These are phyloP conservation scores for Drosophila pseudotakahashii DNA, from an alignment of 2,888 invertebrate genomes.

Conservation along the genomic window DNA sequence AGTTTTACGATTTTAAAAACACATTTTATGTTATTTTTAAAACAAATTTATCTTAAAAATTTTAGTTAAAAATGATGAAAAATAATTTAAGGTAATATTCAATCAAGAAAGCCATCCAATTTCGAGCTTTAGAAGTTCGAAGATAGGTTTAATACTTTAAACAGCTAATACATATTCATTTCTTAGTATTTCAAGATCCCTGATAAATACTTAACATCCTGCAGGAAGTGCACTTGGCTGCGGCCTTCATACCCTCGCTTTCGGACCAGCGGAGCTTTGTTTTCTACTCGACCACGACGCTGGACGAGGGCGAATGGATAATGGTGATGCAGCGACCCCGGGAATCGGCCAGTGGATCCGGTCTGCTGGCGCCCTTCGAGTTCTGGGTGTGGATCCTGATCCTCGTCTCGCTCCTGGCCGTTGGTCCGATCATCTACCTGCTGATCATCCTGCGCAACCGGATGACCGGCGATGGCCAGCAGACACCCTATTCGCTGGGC, in stretches of 20 bases:
- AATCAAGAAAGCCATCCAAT: too few species aligned
- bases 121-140: background rate
- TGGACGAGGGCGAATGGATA: constrained; percentile 91
- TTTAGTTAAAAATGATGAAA: too few species aligned
- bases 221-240: constrained; percentile 91
- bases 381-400: constrained; percentile 90
- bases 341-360: constrained; percentile 93
- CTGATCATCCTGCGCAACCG: constrained; percentile 88
- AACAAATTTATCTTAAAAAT: too few species aligned
- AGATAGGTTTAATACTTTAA: background rate
- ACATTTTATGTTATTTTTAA: too few species aligned
- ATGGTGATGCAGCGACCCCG: constrained; percentile 92
- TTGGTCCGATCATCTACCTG: constrained; percentile 91
- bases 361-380: constrained; percentile 92
- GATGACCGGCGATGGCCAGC: constrained; percentile 86
- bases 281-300: constrained; percentile 86
- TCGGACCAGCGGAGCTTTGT: constrained; percentile 86
- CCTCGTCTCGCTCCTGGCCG: constrained; percentile 88
- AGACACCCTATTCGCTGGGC: constrained; percentile 87
- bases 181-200: background rate
- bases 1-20: too few species aligned
- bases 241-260: constrained; percentile 90
- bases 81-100: too few species aligned
- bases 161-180: too few species aligned
- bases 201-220: background rate